phyloP scores from a whole-genome alignment of 2,888 invertebrate species.

The Vandiemenella viatica region DNA sequence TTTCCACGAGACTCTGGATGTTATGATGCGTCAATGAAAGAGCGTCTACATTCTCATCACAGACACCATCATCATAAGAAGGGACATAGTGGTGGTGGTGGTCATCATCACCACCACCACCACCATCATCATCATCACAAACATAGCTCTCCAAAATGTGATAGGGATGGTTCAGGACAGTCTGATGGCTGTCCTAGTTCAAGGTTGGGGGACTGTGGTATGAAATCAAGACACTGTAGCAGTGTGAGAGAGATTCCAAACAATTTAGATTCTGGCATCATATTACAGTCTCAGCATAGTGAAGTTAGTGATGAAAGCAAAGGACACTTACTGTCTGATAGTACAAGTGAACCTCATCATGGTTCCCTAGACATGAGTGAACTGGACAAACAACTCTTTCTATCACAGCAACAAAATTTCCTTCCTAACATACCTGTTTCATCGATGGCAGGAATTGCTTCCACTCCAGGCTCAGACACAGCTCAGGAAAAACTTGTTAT shows the following conservation, averaged over 20 bases:
- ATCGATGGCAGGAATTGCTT: conserved; percentile 2
- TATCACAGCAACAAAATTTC: conserved; percentile 23
- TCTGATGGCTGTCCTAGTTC: neutral
- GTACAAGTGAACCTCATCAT: neutral
- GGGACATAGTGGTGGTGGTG: neutral
- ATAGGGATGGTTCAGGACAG: conserved; percentile 2
- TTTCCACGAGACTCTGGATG: conserved; percentile 73
- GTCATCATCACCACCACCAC: conserved; percentile 7
- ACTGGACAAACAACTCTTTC: neutral
- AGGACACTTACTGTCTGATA: neutral
- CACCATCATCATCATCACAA: conserved; percentile 14
- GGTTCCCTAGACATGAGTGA: neutral
- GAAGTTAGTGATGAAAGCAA: neutral
- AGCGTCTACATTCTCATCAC: conserved; percentile 2
- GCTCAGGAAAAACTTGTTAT: neutral
- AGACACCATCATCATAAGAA: conserved; percentile 4
- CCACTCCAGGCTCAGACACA: neutral
- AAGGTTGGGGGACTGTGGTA: neutral
- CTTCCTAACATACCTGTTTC: conserved; percentile 32
- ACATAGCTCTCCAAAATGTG: conserved; percentile 8
- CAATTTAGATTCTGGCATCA: conserved; percentile 8
- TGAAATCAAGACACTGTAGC: conserved; percentile 6
- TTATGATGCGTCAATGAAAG: conserved; percentile 40
- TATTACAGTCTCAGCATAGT: neutral
- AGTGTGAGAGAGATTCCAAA: conserved; percentile 7